These are phyloP conservation scores for Solea senegalensis DNA, from an alignment of 2,113 vertebrate genomes.

Conservation along the genomic window DNA sequence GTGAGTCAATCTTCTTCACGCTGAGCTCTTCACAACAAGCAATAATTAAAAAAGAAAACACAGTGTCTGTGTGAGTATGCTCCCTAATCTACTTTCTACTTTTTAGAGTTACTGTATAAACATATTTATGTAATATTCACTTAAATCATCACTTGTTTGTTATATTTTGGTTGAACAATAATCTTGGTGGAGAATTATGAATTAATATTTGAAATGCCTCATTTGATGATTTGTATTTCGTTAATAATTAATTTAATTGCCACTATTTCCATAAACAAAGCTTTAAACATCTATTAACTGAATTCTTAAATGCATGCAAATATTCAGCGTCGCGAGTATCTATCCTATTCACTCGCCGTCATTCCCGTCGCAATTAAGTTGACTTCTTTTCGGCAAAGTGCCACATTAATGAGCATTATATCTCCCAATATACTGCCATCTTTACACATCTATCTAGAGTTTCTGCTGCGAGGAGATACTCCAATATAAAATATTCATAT, in stretches of 20 bases:
- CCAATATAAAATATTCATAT: slow-evolving; percentile 67
- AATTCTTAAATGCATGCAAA: slow-evolving; percentile 44
- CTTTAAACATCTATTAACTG: slow-evolving; percentile 35
- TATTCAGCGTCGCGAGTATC: slow-evolving; percentile 40
- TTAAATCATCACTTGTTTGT: slow-evolving; percentile 46
- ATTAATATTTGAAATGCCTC: slow-evolving; percentile 53
- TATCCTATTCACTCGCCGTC: slow-evolving; percentile 49
- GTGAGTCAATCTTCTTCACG: slow-evolving; percentile 72
- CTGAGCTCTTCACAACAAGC: slow-evolving; percentile 75
- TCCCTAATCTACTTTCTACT: slow-evolving; percentile 10
- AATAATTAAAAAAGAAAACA: slow-evolving; percentile 80
- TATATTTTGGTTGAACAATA: slow-evolving; percentile 44
- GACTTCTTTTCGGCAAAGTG: slow-evolving; percentile 41
- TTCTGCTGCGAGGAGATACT: slow-evolving; percentile 54
- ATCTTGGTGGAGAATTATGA: slow-evolving; percentile 37
- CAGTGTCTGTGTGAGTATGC: slow-evolving; percentile 42
- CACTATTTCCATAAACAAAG: slow-evolving; percentile 41
- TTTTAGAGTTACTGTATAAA: slow-evolving; percentile 33
- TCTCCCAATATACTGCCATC: slow-evolving; percentile 50
- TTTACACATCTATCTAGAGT: slow-evolving; percentile 47
- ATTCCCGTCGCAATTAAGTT: slow-evolving; percentile 31
- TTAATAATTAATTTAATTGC: slow-evolving; percentile 60
- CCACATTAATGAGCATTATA: slow-evolving; percentile 57
- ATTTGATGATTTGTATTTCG: slow-evolving; percentile 48
- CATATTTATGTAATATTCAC: slow-evolving; percentile 28